Percentiles rank a stretch among this genome's conserved stretches.
phyloP scores from a whole-genome alignment of 1,140 invertebrate genomes.

The Drosophila bocqueti region DNA sequence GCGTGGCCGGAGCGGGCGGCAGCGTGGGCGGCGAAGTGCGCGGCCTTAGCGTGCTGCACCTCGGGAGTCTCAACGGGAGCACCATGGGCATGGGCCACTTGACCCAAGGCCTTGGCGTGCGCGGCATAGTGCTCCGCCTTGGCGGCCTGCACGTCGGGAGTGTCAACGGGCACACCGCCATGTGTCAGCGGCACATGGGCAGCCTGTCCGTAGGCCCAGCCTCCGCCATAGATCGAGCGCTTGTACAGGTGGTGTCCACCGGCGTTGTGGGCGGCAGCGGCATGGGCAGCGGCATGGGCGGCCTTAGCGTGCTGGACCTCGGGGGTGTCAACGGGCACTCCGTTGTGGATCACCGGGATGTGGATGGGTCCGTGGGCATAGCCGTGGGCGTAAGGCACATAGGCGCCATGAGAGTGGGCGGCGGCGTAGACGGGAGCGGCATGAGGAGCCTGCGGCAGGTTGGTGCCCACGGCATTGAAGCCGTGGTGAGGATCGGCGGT shows the following conservation, averaged over 20 bases:
- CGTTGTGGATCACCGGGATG: slow-evolving; percentile 75
- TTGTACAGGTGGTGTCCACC: slow-evolving; percentile 80
- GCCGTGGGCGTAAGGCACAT: slow-evolving; percentile 47
- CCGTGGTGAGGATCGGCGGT: slow-evolving; percentile 88
- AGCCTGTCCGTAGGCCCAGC: slow-evolving; percentile 68
- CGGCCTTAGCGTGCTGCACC: slow-evolving; percentile 84
- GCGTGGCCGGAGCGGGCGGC: slow-evolving; percentile 69
- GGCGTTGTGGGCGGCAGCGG: slow-evolving; percentile 84
- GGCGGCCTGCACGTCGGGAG: slow-evolving; percentile 88
- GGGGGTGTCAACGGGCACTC: slow-evolving; percentile 86
- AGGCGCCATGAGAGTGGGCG: slow-evolving; percentile 58
- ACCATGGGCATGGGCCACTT: slow-evolving; percentile 76
- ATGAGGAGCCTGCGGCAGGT: slow-evolving; percentile 86
- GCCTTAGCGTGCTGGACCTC: slow-evolving; percentile 88
- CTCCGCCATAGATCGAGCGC: slow-evolving; percentile 77
- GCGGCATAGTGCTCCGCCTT: slow-evolving; percentile 88
- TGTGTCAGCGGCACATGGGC: slow-evolving; percentile 86
- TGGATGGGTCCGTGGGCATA: slow-evolving; percentile 68
- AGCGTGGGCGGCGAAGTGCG: slow-evolving; percentile 78
- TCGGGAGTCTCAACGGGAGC: slow-evolving; percentile 85
- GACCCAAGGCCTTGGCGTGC: slow-evolving; percentile 86
- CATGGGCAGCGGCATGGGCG: slow-evolving; percentile 86
- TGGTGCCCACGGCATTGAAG: slow-evolving; percentile 88
- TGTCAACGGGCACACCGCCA: slow-evolving; percentile 87
- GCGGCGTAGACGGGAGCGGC: slow-evolving; percentile 64